Evolutionary conservation across 2,888 invertebrate species (phyloP), one percentile per base, ranked within the genome.

Genomic region (Nomada flava): DNA sequence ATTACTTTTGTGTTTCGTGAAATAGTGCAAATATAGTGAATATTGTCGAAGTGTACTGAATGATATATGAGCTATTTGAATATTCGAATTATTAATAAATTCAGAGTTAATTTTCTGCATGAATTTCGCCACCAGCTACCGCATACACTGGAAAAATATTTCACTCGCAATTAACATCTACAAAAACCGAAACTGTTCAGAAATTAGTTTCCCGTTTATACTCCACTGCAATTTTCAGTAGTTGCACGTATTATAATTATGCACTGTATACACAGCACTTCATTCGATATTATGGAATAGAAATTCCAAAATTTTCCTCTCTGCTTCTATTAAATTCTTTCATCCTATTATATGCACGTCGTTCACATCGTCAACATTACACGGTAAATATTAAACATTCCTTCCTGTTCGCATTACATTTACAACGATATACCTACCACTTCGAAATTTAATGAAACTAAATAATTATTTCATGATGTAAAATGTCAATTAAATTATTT

Each of bases 111-210:
- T 13, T 64, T 64, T 23, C 20, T 47, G 63, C 52, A 52, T 67
- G 65, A 52, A 67, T 15, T 67, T 67, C 65, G 15, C 4, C 36
- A 13, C n/a, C 29, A 18, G 20, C 20, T 20, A 9, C 26, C 9
- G n/a, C n/a, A 29, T 18, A 20, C 67, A n/a, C 52, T 29, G 13
- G 29, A 53, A 67, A 67, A 67, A 67, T 29, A 20, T 67, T 53
- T 20, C n/a, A 36, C 15, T n/a, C n/a, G 50, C 15, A 67, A 53
- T 53, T 67, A 67, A 53, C 52, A 36, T 4, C 0, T 2, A 47
- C 63, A 10, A 20, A 23, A 44, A 47, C 47, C 63, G 52, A 53
- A 67, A 9, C 36, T 67, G 15, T 53, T 67, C 11, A 15, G n/a
- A 9, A 15, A 36, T 67, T 67, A 67, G 42, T 29, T 53, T 11